Percentiles rank a stretch among this genome's conserved stretches.
Evolutionary conservation across 1,140 invertebrate species (phyloP).

Genomic region (Saxidomus purpurata): DNA sequence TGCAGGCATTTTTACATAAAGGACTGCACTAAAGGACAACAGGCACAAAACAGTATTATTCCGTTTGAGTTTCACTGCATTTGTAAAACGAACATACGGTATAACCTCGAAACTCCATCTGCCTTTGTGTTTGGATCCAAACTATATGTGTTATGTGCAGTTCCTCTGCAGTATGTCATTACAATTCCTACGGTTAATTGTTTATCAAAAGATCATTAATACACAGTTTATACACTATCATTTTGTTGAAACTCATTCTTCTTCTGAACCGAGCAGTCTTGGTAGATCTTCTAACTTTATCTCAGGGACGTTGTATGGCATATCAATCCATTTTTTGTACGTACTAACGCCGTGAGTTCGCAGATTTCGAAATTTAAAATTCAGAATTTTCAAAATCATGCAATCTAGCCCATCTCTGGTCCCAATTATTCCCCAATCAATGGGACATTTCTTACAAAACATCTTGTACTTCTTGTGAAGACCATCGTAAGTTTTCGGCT

Average conservation of each 20-base stretch:
- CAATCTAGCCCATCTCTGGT: neutral
- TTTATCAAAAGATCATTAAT: too few species aligned
- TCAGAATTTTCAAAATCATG: slow-evolving; percentile 35
- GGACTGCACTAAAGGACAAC: too few species aligned
- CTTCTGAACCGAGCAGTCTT: neutral
- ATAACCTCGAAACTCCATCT: too few species aligned
- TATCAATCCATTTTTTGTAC: slow-evolving; percentile 50
- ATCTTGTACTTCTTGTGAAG: slow-evolving; percentile 53
- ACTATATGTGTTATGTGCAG: too few species aligned
- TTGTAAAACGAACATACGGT: too few species aligned
- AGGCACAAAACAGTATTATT: too few species aligned
- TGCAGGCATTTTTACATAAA: too few species aligned
- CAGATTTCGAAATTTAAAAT: slow-evolving; percentile 13
- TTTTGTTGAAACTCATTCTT: neutral
- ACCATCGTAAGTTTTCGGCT: slow-evolving; percentile 34
- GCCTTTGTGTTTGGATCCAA: too few species aligned
- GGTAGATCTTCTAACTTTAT: slow-evolving; percentile 27
- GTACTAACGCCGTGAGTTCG: neutral
- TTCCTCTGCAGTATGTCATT: too few species aligned
- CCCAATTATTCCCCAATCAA: slow-evolving; percentile 56
- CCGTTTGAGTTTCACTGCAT: too few species aligned
- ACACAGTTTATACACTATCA: too few species aligned
- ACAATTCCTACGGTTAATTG: too few species aligned
- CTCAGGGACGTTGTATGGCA: slow-evolving; percentile 35
- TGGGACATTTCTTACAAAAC: slow-evolving; percentile 55